These are phyloP conservation scores for Synodontis membranacea DNA, from an alignment of 2,113 vertebrate species.

Conservation along the genomic window DNA sequence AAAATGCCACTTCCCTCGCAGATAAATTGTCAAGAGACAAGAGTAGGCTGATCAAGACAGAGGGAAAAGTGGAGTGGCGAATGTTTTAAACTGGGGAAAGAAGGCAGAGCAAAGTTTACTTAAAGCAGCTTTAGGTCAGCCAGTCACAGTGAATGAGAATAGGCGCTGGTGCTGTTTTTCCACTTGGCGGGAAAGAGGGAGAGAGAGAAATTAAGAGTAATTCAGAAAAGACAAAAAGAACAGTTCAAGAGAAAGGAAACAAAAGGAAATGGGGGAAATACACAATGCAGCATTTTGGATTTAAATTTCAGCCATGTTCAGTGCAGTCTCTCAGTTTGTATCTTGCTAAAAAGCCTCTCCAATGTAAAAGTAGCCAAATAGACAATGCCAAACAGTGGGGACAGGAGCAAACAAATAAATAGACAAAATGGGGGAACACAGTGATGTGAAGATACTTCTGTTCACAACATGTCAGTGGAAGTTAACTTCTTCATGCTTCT, in stretches of 20 bases:
- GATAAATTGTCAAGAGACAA: conserved; percentile 44
- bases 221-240: conserved; percentile 12
- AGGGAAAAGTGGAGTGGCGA: neutral
- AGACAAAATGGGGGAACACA: conserved; percentile 32
- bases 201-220: neutral
- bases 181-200: conserved; percentile 24
- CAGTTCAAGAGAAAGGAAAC: conserved; percentile 15
- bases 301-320: conserved; percentile 23
- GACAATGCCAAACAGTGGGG: neutral
- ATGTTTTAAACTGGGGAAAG: conserved; percentile 1
- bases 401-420: conserved; percentile 37
- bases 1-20: neutral
- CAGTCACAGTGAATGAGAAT: conserved; percentile 79
- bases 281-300: conserved; percentile 43
- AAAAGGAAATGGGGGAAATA: conserved; percentile 50
- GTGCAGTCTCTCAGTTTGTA: conserved; percentile 7
- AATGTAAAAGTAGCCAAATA: conserved; percentile 20
- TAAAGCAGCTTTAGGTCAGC: conserved; percentile 74
- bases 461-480: conserved; percentile 90
- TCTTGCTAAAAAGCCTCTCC: conserved; percentile 37
- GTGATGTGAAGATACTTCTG: conserved; percentile 62
- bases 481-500: conserved; percentile 97
- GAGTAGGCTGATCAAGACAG: conserved; percentile 24
- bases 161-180: conserved; percentile 73
- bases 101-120: conserved; percentile 68